These are phyloP conservation scores for Ametastegia equiseti DNA, from an alignment of 2,888 invertebrate species.

Conservation along the genomic window DNA sequence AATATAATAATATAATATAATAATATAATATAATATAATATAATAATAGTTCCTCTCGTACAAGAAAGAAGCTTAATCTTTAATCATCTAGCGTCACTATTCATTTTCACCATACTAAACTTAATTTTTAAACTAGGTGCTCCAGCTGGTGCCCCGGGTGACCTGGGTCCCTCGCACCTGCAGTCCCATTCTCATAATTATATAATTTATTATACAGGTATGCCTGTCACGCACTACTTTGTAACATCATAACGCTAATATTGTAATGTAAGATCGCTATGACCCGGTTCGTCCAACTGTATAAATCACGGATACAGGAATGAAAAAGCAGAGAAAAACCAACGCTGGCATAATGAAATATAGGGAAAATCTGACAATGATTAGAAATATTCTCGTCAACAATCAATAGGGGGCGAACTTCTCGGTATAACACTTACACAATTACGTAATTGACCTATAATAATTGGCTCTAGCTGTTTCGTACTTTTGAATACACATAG, in stretches of 20 bases:
- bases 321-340: no score
- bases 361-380: neutral
- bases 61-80: conserved; percentile 72
- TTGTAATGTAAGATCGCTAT: no score
- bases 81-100: conserved; percentile 73
- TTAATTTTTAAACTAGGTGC: conserved; percentile 33
- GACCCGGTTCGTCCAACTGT: no score
- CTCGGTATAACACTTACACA: neutral
- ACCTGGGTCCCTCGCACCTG: neutral
- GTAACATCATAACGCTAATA: no score
- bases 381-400: no score
- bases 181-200: no score
- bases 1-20: conserved; percentile 48
- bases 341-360: no score
- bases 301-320: no score
- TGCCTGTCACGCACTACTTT: no score
- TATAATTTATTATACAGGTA: no score
- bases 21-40: neutral
- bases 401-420: neutral
- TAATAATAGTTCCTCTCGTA: conserved; percentile 66
- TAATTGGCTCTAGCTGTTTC: conserved; percentile 40
- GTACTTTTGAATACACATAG: no score
- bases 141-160: conserved; percentile 17
- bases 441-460: conserved; percentile 21
- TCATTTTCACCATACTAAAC: conserved; percentile 66